A percentile compares a stretch with the other conserved stretches of the same genome.
These are phyloP conservation scores for Phrynosoma platyrhinos DNA, from an alignment of 2,113 vertebrate genomes.

Conservation along the genomic window DNA sequence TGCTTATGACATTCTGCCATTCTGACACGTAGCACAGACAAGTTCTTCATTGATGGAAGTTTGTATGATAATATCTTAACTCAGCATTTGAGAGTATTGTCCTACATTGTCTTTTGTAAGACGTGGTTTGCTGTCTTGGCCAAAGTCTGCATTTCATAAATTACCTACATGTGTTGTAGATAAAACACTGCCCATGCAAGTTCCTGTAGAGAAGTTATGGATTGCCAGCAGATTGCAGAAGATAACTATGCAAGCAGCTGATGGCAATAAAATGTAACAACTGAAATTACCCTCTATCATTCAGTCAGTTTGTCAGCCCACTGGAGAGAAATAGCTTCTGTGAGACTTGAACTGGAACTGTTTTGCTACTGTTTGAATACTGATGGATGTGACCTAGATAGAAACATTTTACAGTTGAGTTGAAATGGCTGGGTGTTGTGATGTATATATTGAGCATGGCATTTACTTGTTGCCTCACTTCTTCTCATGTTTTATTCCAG, in stretches of 20 bases:
- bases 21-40: background rate
- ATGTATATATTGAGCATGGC: background rate
- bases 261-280: background rate
- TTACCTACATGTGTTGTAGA: background rate
- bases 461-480: background rate
- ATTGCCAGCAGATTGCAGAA: background rate
- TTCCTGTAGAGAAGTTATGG: background rate
- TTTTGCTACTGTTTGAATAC: background rate
- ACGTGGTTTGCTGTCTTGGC: background rate
- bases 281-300: background rate
- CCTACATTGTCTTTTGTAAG: background rate
- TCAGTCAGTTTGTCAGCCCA: background rate
- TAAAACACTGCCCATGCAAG: background rate
- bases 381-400: background rate
- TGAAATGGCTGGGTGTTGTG: background rate
- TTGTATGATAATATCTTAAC: no score
- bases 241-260: background rate
- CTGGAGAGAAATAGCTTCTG: background rate
- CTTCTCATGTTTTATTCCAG: conserved; percentile 71
- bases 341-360: background rate
- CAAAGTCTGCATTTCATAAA: background rate
- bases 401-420: background rate
- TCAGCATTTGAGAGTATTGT: background rate
- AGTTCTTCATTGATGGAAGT: background rate
- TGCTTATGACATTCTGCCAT: background rate